Evolutionary conservation across 2,888 invertebrate species (phyloP).

Genomic region (Nowickia ferox): DNA sequence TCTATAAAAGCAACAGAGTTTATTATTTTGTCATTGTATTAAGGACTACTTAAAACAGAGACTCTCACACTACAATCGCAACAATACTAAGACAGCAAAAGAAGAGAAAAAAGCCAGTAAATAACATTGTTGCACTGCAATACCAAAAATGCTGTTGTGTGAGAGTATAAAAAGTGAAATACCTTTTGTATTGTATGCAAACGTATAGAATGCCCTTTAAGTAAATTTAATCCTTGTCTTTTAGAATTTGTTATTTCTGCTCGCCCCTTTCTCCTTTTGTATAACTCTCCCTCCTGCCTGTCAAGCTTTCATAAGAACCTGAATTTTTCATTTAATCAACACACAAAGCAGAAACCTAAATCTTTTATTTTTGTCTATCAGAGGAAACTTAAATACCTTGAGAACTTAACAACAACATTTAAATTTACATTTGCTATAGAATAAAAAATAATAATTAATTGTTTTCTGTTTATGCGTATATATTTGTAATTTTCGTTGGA

Average conservation of each 20-base stretch:
- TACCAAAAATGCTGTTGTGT: constrained; percentile 2
- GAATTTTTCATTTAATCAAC: constrained; percentile 56
- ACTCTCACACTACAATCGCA: not conserved
- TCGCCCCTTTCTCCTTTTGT: not conserved
- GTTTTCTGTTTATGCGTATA: constrained; percentile 25
- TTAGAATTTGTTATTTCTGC: constrained; percentile 42
- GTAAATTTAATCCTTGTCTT: constrained; percentile 69
- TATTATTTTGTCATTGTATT: constrained; percentile 68
- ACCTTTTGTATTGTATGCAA: constrained; percentile 58
- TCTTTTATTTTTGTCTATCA: constrained; percentile 60
- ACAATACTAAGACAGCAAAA: not conserved
- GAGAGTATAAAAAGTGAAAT: constrained; percentile 14
- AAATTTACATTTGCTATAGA: constrained; percentile 56
- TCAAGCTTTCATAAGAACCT: not conserved
- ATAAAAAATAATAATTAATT: constrained; percentile 58
- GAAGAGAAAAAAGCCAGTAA: constrained; percentile 19
- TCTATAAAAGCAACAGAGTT: constrained; percentile 69
- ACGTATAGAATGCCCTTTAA: constrained; percentile 56
- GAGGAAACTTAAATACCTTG: constrained; percentile 55
- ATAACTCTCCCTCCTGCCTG: not conserved
- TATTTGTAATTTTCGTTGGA: constrained; percentile 6
- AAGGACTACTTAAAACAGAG: constrained; percentile 50
- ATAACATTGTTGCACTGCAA: constrained; percentile 32
- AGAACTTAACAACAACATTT: constrained; percentile 46
- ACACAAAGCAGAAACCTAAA: constrained; percentile 48